A percentile compares a stretch with the other conserved stretches of the same genome.
Conservation (phyloP, 2,888 invertebrate genomes). For the Neuroscelio doddi region DNA sequence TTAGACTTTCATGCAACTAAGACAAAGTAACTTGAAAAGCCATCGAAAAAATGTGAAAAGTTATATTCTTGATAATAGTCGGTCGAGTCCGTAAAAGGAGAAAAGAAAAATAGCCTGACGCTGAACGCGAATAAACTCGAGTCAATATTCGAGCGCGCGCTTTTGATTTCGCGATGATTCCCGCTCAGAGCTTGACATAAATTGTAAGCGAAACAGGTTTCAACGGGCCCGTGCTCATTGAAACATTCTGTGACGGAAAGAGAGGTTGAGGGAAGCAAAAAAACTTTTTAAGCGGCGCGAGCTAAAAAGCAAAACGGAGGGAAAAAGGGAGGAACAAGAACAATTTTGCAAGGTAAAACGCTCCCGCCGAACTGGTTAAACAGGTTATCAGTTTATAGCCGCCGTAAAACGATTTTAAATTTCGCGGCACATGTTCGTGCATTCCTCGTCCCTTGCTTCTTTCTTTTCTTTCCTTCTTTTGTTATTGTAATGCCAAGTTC, state of each 20-base stretch:
- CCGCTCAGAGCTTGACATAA: constrained; percentile 45
- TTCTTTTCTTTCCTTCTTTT: constrained; percentile 40
- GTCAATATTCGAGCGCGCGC: constrained; percentile 42
- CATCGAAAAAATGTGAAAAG: constrained; percentile 37
- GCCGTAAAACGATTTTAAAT: constrained; percentile 69
- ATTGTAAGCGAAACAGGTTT: constrained; percentile 46
- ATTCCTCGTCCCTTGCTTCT: constrained; percentile 49
- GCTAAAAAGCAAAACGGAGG: constrained; percentile 43
- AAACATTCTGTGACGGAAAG: constrained; percentile 46
- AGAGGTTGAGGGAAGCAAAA: constrained; percentile 26
- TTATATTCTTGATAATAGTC: constrained; percentile 33
- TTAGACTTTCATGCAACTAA: no score
- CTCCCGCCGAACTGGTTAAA: constrained; percentile 66
- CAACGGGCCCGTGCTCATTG: constrained; percentile 44
- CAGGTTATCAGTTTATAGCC: constrained; percentile 69
- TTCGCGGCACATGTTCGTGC: constrained; percentile 65
- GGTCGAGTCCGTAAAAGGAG: constrained; percentile 29
- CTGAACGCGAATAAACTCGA: constrained; percentile 42
- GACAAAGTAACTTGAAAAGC: no score
- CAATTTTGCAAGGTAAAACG: constrained; percentile 56
- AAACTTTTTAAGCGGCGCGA: constrained; percentile 28
- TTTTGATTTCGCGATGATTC: constrained; percentile 46
- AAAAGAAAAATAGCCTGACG: constrained; percentile 37
- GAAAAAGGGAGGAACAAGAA: constrained; percentile 50
- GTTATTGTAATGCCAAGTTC: constrained; percentile 39